These are phyloP conservation scores for Ptilodon capucinus DNA, from an alignment of 2,888 invertebrate genomes.

Conservation along the genomic window DNA sequence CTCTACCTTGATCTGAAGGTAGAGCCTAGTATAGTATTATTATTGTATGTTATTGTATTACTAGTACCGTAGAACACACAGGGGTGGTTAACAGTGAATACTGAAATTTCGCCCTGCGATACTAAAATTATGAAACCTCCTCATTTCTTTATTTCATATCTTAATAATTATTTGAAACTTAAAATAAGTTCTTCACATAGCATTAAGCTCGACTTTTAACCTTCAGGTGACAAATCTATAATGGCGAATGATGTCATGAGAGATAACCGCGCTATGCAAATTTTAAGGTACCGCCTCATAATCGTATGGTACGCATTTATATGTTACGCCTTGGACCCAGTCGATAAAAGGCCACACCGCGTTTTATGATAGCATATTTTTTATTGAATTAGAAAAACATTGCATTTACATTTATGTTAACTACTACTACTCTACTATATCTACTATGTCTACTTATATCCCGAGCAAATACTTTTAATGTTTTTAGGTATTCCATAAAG, in stretches of 20 bases:
- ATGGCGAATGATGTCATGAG: constrained; percentile 10
- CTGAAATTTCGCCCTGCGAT: too few species aligned
- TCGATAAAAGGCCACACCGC: background rate
- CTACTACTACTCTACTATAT: too few species aligned
- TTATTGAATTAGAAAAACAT: background rate
- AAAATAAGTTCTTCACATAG: background rate
- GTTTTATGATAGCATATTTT: background rate
- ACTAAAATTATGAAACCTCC: too few species aligned
- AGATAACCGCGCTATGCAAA: constrained; percentile 7
- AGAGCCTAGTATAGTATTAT: too few species aligned
- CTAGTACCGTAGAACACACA: too few species aligned
- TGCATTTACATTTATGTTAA: background rate
- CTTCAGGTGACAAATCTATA: constrained; percentile 18
- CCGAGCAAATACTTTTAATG: too few species aligned
- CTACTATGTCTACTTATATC: too few species aligned
- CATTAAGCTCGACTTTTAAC: constrained; percentile 16
- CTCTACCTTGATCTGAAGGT: too few species aligned
- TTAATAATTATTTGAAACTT: background rate
- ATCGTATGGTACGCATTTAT: background rate
- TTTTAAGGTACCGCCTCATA: background rate
- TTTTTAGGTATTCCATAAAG: too few species aligned
- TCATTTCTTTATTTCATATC: too few species aligned
- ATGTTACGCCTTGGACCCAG: background rate
- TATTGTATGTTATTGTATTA: too few species aligned
- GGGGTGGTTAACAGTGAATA: too few species aligned